phyloP scores from a whole-genome alignment of 64 coral and sea anemone species.

The Cladopsammia gracilis region DNA sequence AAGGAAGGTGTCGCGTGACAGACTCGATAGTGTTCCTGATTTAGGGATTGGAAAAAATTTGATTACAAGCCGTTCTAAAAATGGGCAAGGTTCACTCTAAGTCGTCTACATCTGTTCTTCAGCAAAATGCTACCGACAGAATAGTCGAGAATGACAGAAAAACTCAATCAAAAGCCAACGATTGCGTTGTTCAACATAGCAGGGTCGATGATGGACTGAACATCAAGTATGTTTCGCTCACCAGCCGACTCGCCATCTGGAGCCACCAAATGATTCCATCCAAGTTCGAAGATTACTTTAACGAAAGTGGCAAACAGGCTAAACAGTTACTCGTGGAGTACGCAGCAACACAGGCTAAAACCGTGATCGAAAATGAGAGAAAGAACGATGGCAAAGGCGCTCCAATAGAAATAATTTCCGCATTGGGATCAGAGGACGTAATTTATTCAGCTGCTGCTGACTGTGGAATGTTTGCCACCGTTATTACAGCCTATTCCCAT shows the following conservation, averaged over 20 bases:
- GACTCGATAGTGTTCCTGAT: too few relatives aligned
- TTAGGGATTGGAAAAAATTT: too few relatives aligned
- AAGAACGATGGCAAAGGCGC: too few relatives aligned
- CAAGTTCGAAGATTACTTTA: neutral
- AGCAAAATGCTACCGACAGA: too few relatives aligned
- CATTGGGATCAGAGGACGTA: conserved; percentile 65
- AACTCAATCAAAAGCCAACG: too few relatives aligned
- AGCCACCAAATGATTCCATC: neutral
- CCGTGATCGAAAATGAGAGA: neutral
- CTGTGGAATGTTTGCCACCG: conserved; percentile 72
- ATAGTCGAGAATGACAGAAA: too few relatives aligned
- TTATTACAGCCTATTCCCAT: conserved; percentile 73
- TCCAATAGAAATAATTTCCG: neutral
- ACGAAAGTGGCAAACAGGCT: neutral
- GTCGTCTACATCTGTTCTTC: too few relatives aligned
- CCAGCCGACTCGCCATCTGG: neutral
- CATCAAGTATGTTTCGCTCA: neutral
- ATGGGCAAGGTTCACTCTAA: too few relatives aligned
- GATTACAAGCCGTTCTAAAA: too few relatives aligned
- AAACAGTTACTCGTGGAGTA: neutral
- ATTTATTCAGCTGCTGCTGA: conserved; percentile 41
- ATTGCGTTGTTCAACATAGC: too few relatives aligned
- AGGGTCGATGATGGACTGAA: neutral
- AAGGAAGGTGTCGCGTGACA: too few relatives aligned
- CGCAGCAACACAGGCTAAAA: neutral